These are phyloP conservation scores for Diplolepis rosae DNA, from an alignment of 2,888 invertebrate genomes.

Conservation along the genomic window DNA sequence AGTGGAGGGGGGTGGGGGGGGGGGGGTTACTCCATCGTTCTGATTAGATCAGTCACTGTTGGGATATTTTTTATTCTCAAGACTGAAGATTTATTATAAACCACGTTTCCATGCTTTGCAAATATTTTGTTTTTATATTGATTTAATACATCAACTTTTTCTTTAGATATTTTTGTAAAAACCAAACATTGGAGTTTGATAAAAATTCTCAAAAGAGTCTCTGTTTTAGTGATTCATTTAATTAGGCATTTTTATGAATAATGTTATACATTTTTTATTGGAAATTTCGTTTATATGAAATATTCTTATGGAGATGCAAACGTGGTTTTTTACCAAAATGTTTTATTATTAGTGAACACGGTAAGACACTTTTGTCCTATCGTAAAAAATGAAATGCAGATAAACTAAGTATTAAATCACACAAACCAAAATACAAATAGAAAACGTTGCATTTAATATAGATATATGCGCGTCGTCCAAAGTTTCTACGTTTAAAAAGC, in stretches of 20 bases:
- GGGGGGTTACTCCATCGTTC: too few species aligned
- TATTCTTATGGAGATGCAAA: not conserved
- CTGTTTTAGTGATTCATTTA: too few species aligned
- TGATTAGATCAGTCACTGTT: not conserved
- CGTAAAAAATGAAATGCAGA: not conserved
- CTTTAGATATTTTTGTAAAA: too few species aligned
- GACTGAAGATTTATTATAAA: constrained; percentile 9
- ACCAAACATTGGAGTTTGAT: too few species aligned
- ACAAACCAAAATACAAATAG: constrained; percentile 1
- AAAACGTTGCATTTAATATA: not conserved
- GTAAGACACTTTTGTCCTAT: not conserved
- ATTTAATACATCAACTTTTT: too few species aligned
- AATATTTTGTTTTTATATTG: not conserved
- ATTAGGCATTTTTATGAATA: too few species aligned
- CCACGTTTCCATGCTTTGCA: constrained; percentile 28
- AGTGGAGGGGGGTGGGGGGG: too few species aligned
- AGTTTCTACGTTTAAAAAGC: not conserved
- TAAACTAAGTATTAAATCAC: not conserved
- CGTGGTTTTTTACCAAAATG: not conserved
- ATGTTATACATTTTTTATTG: too few species aligned
- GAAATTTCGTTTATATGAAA: not conserved
- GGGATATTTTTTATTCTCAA: constrained; percentile 10
- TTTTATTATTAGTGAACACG: not conserved
- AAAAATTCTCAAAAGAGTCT: too few species aligned
- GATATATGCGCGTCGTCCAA: not conserved